Evolutionary conservation across 2,888 invertebrate genomes (phyloP), one percentile per base, ranked within the genome.

Genomic region (Endotricha flammealis): DNA sequence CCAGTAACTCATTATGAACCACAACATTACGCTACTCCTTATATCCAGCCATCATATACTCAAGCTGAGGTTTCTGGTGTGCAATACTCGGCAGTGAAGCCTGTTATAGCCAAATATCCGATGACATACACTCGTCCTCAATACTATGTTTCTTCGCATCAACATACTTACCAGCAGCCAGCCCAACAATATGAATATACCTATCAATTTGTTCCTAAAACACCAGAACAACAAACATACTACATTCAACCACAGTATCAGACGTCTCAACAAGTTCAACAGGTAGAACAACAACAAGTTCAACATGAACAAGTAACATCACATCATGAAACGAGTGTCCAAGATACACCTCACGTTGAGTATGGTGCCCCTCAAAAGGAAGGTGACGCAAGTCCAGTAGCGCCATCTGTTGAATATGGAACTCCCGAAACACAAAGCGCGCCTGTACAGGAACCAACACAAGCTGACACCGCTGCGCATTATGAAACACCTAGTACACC

Each of bases 91-190:
- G 83, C 78, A 8, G 86, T 83, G 1, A 79, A 85, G 46, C 86
- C 86, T n/a, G 81, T 79, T 1, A 83, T 85, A 79, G 85, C 86
- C 1, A 71, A 64, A 44, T 86, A 85, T 46, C 86, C 86, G 22
- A 61, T 72, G 27, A 71, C 64, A 28, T 76, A 79, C 38, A 53
- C 57, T 14, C 65, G 62, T 13, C 69, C 67, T 20, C 68, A 71
- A 14, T 76, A 78, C 43, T 60, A 68, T 31, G 46, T 62, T 24
- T 48, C 73, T 6, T 66, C 68, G 42, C 60, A 69, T 14, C 74
- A 79, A 46, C 57, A 74, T 7, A 38, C 68, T 3, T 78, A 79
- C 13, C 74, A 69, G 35, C 69, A 69, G 34, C 74, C 72, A 7
- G 45, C 59, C 12, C 59, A 74, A 24, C 68, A 78, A 12, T 77